A percentile compares a stretch with the other conserved stretches of the same genome.
Evolutionary conservation across 2,888 invertebrate genomes (phyloP).

Genomic region (Monochamus alternatus): DNA sequence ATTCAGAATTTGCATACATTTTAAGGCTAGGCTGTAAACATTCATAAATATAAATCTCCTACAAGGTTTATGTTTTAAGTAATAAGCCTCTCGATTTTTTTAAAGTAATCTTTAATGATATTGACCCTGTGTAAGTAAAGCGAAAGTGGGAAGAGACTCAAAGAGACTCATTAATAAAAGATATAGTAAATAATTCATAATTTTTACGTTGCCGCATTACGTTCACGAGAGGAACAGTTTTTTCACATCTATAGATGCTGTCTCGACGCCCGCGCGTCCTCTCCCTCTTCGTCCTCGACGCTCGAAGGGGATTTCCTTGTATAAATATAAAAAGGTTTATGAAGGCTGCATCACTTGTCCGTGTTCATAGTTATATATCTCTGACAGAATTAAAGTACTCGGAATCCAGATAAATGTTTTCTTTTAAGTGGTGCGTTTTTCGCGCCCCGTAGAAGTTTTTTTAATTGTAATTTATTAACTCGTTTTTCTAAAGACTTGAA

Average conservation of each 20-base stretch:
- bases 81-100: background rate
- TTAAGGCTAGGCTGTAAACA: no score
- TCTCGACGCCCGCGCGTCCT: no score
- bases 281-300: background rate
- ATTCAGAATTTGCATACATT: no score
- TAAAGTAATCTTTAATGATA: constrained; percentile 2
- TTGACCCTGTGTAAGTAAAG: background rate
- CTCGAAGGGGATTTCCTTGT: constrained; percentile 4
- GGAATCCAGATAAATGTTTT: constrained; percentile 15
- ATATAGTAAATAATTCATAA: constrained; percentile 22
- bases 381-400: constrained; percentile 21
- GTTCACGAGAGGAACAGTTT: background rate
- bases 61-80: background rate
- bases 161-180: constrained; percentile 9
- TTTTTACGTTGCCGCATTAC: constrained; percentile 2
- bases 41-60: no score
- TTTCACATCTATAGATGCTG: background rate
- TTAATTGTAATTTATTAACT: constrained; percentile 17
- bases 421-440: constrained; percentile 17
- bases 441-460: background rate
- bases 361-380: constrained; percentile 2
- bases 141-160: background rate
- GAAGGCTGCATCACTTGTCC: constrained; percentile 14
- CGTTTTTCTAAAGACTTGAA: constrained; percentile 6
- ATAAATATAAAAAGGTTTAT: constrained; percentile 22